Evolutionary conservation across 1,140 invertebrate genomes (phyloP).

Genomic region (Helicoverpa armigera): DNA sequence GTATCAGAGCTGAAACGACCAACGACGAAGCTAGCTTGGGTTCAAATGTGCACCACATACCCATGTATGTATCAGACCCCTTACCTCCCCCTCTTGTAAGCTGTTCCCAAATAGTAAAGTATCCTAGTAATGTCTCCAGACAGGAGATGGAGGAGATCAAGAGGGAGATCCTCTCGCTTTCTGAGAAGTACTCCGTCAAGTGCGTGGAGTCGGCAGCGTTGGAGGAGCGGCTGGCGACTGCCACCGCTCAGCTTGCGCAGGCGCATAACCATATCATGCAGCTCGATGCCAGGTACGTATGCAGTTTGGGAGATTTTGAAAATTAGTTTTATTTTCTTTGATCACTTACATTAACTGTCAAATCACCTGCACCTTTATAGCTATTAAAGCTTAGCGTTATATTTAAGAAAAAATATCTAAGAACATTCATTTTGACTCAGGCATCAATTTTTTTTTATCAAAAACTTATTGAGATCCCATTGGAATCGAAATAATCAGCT

Average conservation of each 20-base stretch:
- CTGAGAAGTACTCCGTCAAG: slow-evolving; percentile 96
- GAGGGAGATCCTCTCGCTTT: slow-evolving; percentile 94
- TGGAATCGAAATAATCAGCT: no score
- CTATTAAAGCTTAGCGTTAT: no score
- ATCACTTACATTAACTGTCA: no score
- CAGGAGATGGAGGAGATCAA: slow-evolving; percentile 95
- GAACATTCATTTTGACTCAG: no score
- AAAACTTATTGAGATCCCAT: no score
- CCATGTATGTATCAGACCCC: slow-evolving; percentile 21
- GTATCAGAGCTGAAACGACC: slow-evolving; percentile 10
- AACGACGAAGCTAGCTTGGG: slow-evolving; percentile 17
- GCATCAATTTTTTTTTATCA: no score
- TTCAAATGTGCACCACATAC: slow-evolving; percentile 24
- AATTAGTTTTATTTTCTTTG: no score
- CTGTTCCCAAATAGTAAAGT: slow-evolving; percentile 12
- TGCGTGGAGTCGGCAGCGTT: slow-evolving; percentile 95
- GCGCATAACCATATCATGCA: slow-evolving; percentile 93
- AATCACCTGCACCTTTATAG: no score
- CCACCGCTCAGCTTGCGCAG: slow-evolving; percentile 92
- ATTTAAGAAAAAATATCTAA: no score
- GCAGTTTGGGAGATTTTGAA: no score
- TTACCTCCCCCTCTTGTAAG: background rate
- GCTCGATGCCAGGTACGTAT: slow-evolving; percentile 89
- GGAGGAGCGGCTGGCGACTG: slow-evolving; percentile 93
- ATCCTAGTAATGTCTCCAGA: slow-evolving; percentile 81